Evolutionary conservation across 2,888 invertebrate genomes (phyloP).

Genomic region (Graphium colonna): DNA sequence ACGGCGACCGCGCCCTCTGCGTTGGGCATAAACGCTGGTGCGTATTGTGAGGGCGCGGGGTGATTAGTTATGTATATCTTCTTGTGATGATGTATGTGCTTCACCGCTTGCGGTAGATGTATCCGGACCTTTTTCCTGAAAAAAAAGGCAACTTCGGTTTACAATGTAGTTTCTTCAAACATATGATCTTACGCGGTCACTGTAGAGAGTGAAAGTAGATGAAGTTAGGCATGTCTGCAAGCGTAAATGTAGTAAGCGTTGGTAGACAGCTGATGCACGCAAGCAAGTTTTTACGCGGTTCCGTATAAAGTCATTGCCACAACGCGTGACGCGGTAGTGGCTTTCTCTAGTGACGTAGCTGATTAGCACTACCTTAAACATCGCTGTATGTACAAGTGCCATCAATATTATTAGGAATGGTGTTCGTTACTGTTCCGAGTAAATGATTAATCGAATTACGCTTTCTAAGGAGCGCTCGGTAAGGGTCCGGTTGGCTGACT

Average conservation of each 20-base stretch:
- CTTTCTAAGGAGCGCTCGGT: slow-evolving; percentile 54
- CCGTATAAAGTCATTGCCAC: slow-evolving; percentile 68
- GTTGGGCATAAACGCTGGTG: slow-evolving; percentile 67
- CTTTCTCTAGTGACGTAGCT: slow-evolving; percentile 61
- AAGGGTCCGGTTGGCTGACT: slow-evolving; percentile 40
- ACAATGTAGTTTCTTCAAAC: not conserved
- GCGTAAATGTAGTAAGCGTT: not conserved
- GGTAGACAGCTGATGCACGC: slow-evolving; percentile 51
- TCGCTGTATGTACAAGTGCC: slow-evolving; percentile 41
- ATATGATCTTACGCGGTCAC: not conserved
- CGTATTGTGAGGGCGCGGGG: slow-evolving; percentile 68
- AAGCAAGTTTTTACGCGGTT: slow-evolving; percentile 44
- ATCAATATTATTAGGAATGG: slow-evolving; percentile 37
- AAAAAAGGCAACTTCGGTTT: slow-evolving; percentile 53
- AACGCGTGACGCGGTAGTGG: slow-evolving; percentile 57
- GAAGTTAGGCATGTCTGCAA: not conserved
- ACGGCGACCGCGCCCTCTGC: slow-evolving; percentile 65
- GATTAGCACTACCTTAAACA: slow-evolving; percentile 30
- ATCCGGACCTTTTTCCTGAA: slow-evolving; percentile 79
- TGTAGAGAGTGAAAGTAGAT: not conserved
- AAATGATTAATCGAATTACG: slow-evolving; percentile 37
- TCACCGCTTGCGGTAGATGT: slow-evolving; percentile 78
- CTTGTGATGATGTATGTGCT: slow-evolving; percentile 77
- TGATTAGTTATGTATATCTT: slow-evolving; percentile 77
- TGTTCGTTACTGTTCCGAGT: slow-evolving; percentile 30